Evolutionary conservation across 2,888 invertebrate species (phyloP).

Genomic region (Amaurobius ferox): DNA sequence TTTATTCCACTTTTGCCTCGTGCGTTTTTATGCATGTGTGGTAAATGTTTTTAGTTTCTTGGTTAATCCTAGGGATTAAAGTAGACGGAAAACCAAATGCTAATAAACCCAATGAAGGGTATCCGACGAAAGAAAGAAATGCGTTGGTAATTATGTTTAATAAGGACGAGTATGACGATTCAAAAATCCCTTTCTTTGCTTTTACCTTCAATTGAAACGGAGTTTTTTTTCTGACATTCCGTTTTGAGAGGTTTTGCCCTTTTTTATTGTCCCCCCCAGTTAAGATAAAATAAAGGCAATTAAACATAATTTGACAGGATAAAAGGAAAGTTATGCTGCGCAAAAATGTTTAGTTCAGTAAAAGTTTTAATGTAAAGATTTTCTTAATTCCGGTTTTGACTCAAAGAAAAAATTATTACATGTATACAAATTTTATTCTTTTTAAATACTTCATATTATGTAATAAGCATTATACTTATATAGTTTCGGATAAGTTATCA

Average conservation of each 20-base stretch:
- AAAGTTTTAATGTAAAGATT: not conserved
- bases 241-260: not conserved
- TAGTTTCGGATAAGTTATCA: no score
- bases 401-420: no score
- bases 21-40: constrained; percentile 26
- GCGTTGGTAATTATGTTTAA: constrained; percentile 51
- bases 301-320: not conserved
- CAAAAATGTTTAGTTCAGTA: not conserved
- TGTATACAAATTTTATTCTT: no score
- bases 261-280: not conserved
- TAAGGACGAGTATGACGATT: constrained; percentile 22
- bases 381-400: no score
- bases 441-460: no score
- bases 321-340: not conserved
- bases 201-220: constrained; percentile 29
- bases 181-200: constrained; percentile 24
- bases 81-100: constrained; percentile 33
- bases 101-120: constrained; percentile 42
- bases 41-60: constrained; percentile 38
- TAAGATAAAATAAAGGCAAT: constrained; percentile 3
- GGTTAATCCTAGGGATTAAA: constrained; percentile 68
- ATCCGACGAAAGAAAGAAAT: constrained; percentile 25
- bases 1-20: constrained; percentile 44
- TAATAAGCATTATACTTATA: no score
- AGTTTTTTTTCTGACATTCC: constrained; percentile 9